These are phyloP conservation scores for Heliconius melpomene DNA, from an alignment of 1,140 invertebrate genomes.

Conservation along the genomic window DNA sequence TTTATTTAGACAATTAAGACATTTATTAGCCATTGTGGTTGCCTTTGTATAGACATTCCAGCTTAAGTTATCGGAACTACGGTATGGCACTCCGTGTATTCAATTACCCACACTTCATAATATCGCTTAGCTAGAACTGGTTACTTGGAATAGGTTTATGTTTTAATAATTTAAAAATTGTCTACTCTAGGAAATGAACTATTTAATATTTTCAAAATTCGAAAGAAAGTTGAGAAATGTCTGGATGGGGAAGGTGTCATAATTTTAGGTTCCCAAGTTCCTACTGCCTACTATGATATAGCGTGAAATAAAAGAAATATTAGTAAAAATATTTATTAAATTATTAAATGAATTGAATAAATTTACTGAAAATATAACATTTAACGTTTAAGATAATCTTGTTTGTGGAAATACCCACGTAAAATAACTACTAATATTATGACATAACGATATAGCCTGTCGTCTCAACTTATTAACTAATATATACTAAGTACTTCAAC, in stretches of 20 bases:
- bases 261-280: too few species aligned
- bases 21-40: slow-evolving; percentile 50
- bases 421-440: too few species aligned
- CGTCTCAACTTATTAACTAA: neutral
- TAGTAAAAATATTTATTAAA: too few species aligned
- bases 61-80: slow-evolving; percentile 33
- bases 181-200: too few species aligned
- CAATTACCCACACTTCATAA: slow-evolving; percentile 30
- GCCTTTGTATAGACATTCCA: slow-evolving; percentile 32
- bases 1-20: slow-evolving; percentile 54
- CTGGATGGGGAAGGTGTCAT: too few species aligned
- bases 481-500: neutral
- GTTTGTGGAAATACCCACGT: too few species aligned
- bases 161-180: neutral
- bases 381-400: neutral
- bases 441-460: neutral
- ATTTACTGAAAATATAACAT: too few species aligned
- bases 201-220: too few species aligned
- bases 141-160: neutral
- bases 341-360: too few species aligned
- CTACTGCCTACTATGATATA: too few species aligned
- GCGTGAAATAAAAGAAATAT: too few species aligned
- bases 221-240: too few species aligned
- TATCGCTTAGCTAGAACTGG: neutral
- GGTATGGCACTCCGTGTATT: slow-evolving; percentile 26